These are phyloP conservation scores for Nipponia nippon DNA, from an alignment of 2,113 vertebrate genomes.

Conservation along the genomic window DNA sequence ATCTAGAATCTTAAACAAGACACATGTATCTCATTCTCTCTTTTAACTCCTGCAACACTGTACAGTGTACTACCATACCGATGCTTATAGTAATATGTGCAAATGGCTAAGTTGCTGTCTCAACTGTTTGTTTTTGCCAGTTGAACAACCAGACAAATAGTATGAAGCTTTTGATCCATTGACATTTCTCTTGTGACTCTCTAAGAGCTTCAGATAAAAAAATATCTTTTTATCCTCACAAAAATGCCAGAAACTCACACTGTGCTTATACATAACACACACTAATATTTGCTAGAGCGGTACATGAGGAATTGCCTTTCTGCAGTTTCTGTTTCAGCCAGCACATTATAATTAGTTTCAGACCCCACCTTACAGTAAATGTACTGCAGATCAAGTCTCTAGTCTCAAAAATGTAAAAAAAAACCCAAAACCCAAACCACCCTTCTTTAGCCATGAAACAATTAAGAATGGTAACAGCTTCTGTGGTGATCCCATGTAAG, in stretches of 20 bases:
- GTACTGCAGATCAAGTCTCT: background rate
- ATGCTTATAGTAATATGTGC: background rate
- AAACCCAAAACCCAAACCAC: fast-evolving
- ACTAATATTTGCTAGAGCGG: background rate
- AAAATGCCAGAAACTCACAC: background rate
- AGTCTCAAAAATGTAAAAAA: background rate
- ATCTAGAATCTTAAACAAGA: background rate
- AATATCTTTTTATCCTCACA: background rate
- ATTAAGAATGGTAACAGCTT: background rate
- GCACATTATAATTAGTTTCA: background rate
- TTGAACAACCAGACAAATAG: background rate
- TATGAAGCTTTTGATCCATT: background rate
- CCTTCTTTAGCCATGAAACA: background rate
- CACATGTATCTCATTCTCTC: background rate
- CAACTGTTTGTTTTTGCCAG: background rate
- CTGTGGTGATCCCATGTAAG: background rate
- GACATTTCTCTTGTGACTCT: background rate
- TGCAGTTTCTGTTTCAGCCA: background rate
- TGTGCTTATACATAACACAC: background rate
- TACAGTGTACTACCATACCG: background rate
- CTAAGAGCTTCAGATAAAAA: background rate
- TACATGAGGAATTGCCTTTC: background rate
- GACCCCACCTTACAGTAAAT: background rate
- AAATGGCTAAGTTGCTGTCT: background rate
- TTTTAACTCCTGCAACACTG: background rate